Base-by-base conservation (phyloP, 2,888 invertebrate genomes). In the Ferdinandea cuprea region DNA sequence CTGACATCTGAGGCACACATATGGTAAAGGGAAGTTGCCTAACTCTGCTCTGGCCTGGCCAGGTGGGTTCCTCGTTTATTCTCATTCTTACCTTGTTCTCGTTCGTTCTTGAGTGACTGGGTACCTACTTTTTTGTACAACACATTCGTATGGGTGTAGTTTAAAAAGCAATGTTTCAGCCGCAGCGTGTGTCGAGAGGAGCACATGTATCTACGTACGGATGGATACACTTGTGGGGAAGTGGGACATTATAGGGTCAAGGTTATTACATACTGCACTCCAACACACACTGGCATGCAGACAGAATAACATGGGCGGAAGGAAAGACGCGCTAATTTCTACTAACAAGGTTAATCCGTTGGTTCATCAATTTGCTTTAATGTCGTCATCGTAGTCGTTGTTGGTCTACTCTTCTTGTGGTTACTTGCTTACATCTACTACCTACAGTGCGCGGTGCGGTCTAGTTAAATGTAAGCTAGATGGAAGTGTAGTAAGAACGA, bases 291-390 rank as follows among this genome's bases (percentile, higher is more conserved):
- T 13, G n/a, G 15, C 13, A 15, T 42, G 11, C 25, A 25, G 15
- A 37, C 35, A 50, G 40, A 68, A 30, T 13, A 13, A 46, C 28
- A 61, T 3, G 35, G 11, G 6, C 17, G 3, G 15, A 50, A 37
- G 15, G 37, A 44, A 44, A 46, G 63, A 28, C 46, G 48, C 50
- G 66, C 56, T 72, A 61, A 83, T 68, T 73, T 63, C 78, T 37
- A 50, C 68, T 72, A 83, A 77, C 81, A 77, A 81, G 72, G 83
- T 50, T 72, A 83, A 83, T 72, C 72, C 61, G 68, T 73, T 78
- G 50, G 66, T 46, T 73, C 72, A 58, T 78, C 72, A 83, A 78
- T 78, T 81, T 81, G 65, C 65, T 50, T 69, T 71, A 52, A 66
- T 72, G 83, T 72, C 19, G 37, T 19, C 46, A 42, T 15, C 42